A percentile compares a stretch with the other conserved stretches of the same genome.
Conservation (phyloP, 2,888 invertebrate species). For the Leptinotarsa peninsularis region DNA sequence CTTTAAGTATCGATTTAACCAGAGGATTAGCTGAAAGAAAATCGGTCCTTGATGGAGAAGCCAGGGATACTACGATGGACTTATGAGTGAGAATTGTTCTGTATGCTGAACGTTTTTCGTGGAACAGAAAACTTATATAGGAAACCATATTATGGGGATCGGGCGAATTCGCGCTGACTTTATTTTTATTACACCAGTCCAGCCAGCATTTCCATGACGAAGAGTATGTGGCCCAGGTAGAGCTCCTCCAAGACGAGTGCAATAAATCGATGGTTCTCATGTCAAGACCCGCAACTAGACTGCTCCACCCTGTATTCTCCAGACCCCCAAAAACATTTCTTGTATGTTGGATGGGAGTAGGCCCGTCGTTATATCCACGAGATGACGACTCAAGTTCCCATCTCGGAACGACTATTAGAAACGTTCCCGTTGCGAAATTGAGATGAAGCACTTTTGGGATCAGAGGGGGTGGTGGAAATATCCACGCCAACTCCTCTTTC, state of each 20-base stretch:
- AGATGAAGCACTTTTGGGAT: slow-evolving; percentile 52
- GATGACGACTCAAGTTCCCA: slow-evolving; percentile 32
- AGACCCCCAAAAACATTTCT: slow-evolving; percentile 39
- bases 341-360: slow-evolving; percentile 21
- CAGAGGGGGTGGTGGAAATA: slow-evolving; percentile 55
- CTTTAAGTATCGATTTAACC: slow-evolving; percentile 21
- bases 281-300: slow-evolving; percentile 13
- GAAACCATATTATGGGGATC: slow-evolving; percentile 10
- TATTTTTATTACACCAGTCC: slow-evolving; percentile 2
- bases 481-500: slow-evolving; percentile 46
- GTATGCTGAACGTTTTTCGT: slow-evolving; percentile 21
- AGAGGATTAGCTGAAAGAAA: slow-evolving; percentile 22
- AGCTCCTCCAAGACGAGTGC: slow-evolving; percentile 28
- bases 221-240: slow-evolving; percentile 30
- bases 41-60: not conserved
- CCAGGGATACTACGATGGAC: not conserved
- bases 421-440: slow-evolving; percentile 46
- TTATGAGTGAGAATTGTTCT: slow-evolving; percentile 14
- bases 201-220: slow-evolving; percentile 31
- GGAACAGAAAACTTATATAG: slow-evolving; percentile 29
- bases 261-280: slow-evolving; percentile 26
- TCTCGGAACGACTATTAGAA: slow-evolving; percentile 50
- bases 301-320: slow-evolving; percentile 43
- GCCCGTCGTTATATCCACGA: slow-evolving; percentile 19
- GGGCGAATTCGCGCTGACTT: slow-evolving; percentile 5